Base-by-base conservation (phyloP, 2,113 vertebrate genomes). In the Ciconia stormi region DNA sequence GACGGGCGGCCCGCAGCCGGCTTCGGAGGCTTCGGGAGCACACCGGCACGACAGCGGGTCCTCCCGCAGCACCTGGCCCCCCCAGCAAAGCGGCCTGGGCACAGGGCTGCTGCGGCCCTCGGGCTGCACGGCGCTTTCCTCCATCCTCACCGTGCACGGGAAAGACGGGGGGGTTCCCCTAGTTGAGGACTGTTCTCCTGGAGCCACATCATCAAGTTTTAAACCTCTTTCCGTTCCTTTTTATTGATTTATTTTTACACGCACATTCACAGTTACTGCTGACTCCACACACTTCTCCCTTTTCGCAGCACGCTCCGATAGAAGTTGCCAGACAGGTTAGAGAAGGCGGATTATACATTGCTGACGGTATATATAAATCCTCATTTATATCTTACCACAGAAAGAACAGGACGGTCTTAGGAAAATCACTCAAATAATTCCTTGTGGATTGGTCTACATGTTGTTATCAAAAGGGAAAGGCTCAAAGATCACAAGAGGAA, bases 61-160 rank as follows among this genome's bases (percentile, higher is more conserved):
- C 36, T n/a, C 34, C 13, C 44, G 1, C 82, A 9, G 34, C 23
- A 19, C 2, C 1, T 9, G 61, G 10, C 29, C 30, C 22, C 42
- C 18, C 12, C 62, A 1, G 15, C 34, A n/a, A 42, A 49, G 14
- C 18, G 2, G 2, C 52, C 36, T 0, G 22, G 34, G 44, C 69
- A 27, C 12, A 6, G 52, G 25, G 52, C 59, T 25, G 34, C 8
- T 0, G 0, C 2, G 6, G 27, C 32, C 49, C 5, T 4, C n/a
- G 3, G 34, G 4, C 1, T 0, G 23, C 58, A 13, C 0, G 4
- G 50, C 25, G 3, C 0, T 2, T 7, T 4, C 18, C 66, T 62
- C 53, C 42, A 1, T 2, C n/a, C 77, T 4, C 47, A 2, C 7
- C 4, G 0, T 1, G 36, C 13, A 0, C 0, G 11, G 52, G 29